These are phyloP conservation scores for Pherbina coryleti DNA, from an alignment of 2,888 invertebrate species.

Conservation along the genomic window DNA sequence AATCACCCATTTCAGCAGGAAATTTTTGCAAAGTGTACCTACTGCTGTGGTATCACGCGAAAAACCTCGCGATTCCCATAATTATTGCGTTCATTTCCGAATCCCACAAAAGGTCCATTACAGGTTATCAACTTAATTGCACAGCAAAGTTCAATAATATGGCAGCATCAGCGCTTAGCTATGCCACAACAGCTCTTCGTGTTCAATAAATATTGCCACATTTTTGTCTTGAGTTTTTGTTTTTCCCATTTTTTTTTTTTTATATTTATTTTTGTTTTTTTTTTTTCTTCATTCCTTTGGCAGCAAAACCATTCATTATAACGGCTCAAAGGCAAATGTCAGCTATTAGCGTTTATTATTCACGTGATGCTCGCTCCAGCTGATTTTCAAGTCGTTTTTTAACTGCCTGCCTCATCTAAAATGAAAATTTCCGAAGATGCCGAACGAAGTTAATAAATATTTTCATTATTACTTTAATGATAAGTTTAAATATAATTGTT, in stretches of 20 bases:
- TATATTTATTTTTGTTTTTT: not conserved
- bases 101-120: conserved; percentile 13
- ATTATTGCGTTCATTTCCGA: conserved; percentile 13
- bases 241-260: too few relatives aligned
- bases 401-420: too few relatives aligned
- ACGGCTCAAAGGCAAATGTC: conserved; percentile 16
- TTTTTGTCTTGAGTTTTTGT: not conserved
- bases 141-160: conserved; percentile 16
- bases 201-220: not conserved
- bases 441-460: not conserved
- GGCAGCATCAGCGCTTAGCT: not conserved
- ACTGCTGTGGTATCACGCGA: too few relatives aligned
- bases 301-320: conserved; percentile 13
- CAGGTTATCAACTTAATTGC: conserved; percentile 27
- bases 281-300: not conserved
- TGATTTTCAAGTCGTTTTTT: too few relatives aligned
- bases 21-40: not conserved
- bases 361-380: not conserved
- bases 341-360: conserved; percentile 12
- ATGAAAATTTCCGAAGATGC: not conserved
- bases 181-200: not conserved
- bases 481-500: not conserved
- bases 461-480: not conserved
- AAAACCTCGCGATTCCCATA: conserved; percentile 2
- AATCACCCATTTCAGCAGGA: not conserved